Percentiles rank a stretch among this genome's conserved stretches.
Evolutionary conservation across 1,140 invertebrate genomes (phyloP).

Genomic region (Leptinotarsa lineolata): DNA sequence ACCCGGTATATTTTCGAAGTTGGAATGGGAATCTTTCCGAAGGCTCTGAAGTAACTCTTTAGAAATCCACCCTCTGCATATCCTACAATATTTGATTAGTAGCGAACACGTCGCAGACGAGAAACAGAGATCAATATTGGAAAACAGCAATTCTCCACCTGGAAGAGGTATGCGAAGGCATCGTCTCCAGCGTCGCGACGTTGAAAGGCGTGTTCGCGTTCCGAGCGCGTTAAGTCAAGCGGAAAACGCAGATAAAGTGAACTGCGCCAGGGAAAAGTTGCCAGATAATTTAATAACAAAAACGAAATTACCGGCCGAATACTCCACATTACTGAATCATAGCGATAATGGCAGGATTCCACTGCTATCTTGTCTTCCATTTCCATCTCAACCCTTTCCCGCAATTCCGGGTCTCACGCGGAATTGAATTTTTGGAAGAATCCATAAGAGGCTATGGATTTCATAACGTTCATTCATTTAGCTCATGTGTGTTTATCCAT

Average conservation of each 20-base stretch:
- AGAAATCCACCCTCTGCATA: not conserved
- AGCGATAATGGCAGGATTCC: slow-evolving; percentile 46
- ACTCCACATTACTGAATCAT: slow-evolving; percentile 51
- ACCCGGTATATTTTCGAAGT: no score
- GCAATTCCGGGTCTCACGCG: not conserved
- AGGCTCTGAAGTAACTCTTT: no score
- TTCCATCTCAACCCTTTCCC: slow-evolving; percentile 13
- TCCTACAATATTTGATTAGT: not conserved
- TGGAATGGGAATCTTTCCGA: no score
- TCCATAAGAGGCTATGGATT: not conserved
- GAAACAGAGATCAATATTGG: not conserved
- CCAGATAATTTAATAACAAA: slow-evolving; percentile 58
- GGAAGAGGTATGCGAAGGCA: not conserved
- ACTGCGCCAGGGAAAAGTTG: slow-evolving; percentile 53
- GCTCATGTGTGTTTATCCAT: no score
- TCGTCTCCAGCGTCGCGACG: not conserved
- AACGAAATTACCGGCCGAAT: slow-evolving; percentile 54
- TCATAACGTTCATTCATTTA: no score
- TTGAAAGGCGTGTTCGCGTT: slow-evolving; percentile 12
- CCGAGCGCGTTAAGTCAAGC: slow-evolving; percentile 46
- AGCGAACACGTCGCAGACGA: not conserved
- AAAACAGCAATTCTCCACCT: not conserved
- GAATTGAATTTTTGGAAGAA: not conserved
- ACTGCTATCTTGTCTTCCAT: slow-evolving; percentile 25
- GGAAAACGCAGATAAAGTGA: slow-evolving; percentile 56